Percentiles rank a stretch among this genome's conserved stretches.
Evolutionary conservation across 2,113 vertebrate genomes (phyloP).

Genomic region (Myrmophylax atrothorax): DNA sequence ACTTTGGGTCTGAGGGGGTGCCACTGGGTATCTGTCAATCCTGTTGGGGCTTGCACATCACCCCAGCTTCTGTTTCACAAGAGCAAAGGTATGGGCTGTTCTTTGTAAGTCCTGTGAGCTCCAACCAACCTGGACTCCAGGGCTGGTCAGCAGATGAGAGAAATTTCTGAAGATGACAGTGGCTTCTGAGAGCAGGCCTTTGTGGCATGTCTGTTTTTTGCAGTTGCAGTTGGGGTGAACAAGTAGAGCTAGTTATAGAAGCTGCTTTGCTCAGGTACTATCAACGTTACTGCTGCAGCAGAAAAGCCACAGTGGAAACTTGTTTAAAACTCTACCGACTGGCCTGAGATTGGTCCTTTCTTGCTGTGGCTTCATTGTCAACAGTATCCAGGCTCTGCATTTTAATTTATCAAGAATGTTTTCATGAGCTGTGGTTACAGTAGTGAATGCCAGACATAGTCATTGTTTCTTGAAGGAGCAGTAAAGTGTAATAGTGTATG

Average conservation of each 20-base stretch:
- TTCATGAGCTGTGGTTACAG: not conserved
- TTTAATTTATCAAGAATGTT: not conserved
- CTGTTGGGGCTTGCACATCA: not conserved
- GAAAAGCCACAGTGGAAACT: not conserved
- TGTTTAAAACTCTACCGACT: not conserved
- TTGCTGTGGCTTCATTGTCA: not conserved
- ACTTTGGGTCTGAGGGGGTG: not conserved
- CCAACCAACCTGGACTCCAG: not conserved
- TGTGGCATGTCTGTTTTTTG: not conserved
- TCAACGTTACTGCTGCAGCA: not conserved
- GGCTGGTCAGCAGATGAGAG: not conserved
- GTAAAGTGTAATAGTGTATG: accelerated
- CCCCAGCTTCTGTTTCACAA: not conserved
- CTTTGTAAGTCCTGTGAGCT: not conserved
- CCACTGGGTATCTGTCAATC: not conserved
- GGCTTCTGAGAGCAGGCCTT: not conserved
- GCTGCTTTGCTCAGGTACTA: not conserved
- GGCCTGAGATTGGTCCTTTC: not conserved
- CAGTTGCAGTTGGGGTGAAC: not conserved
- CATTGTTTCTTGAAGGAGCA: not conserved
- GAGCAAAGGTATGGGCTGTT: not conserved
- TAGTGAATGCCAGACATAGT: not conserved
- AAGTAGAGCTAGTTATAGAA: not conserved
- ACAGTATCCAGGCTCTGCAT: not conserved
- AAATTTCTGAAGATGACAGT: not conserved